phyloP scores from a whole-genome alignment of 2,797 vertebrate species.

The Hemitrygon akajei region DNA sequence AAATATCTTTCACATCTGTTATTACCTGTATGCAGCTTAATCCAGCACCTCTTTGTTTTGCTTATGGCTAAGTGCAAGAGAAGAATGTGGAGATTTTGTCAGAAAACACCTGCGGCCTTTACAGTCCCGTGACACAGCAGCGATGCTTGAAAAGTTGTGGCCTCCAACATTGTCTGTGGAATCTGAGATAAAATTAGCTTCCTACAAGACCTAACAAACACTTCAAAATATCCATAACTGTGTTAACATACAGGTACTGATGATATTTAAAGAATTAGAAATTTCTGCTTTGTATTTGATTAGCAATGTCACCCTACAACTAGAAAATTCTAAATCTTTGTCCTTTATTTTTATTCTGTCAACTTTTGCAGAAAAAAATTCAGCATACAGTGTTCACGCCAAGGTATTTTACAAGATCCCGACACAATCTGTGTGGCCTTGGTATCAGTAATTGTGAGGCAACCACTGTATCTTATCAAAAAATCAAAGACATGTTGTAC shows the following conservation, averaged over 20 bases:
- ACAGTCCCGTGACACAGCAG: conserved; percentile 30
- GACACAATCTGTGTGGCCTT: conserved; percentile 54
- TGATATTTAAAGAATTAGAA: neutral
- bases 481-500: conserved; percentile 49
- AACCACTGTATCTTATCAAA: conserved; percentile 47
- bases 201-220: conserved; percentile 40
- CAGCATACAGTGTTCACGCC: neutral
- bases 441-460: conserved; percentile 49
- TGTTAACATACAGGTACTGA: conserved; percentile 17
- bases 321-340: neutral
- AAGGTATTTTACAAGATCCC: conserved; percentile 49
- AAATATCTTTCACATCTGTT: conserved; percentile 44
- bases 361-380: neutral
- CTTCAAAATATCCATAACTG: conserved; percentile 27
- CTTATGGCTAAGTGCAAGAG: conserved; percentile 52
- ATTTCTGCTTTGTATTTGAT: conserved; percentile 11
- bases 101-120: conserved; percentile 46
- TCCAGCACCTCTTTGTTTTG: conserved; percentile 54
- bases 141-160: conserved; percentile 40
- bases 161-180: conserved; percentile 42
- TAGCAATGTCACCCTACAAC: neutral
- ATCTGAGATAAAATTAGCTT: conserved; percentile 45
- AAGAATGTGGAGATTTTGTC: conserved; percentile 49
- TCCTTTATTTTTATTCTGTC: neutral
- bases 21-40: conserved; percentile 53